Percentiles rank a stretch among this genome's conserved stretches.
These are phyloP conservation scores for Hypotaenidia philippensis DNA, from an alignment of 2,797 vertebrate genomes.

Conservation along the genomic window DNA sequence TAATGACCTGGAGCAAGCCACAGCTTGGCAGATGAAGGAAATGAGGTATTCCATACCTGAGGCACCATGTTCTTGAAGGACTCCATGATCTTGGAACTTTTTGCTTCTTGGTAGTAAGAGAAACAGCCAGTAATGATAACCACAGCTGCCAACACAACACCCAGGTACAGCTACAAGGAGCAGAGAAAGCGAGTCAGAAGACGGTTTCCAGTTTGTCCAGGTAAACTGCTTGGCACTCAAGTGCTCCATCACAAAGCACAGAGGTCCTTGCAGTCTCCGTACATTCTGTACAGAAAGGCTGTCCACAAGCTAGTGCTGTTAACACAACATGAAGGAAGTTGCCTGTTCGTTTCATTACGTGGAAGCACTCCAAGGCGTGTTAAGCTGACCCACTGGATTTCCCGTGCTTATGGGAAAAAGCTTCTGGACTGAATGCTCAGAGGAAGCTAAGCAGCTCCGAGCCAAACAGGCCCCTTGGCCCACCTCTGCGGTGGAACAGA, in stretches of 20 bases:
- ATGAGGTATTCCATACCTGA: slow-evolving; percentile 82
- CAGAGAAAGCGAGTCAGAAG: slow-evolving; percentile 41
- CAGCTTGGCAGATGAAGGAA: neutral
- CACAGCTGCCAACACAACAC: slow-evolving; percentile 92
- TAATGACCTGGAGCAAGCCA: neutral
- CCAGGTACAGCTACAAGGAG: slow-evolving; percentile 87
- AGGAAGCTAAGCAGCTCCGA: slow-evolving; percentile 31
- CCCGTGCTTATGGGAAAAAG: slow-evolving; percentile 24
- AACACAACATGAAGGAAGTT: slow-evolving; percentile 32
- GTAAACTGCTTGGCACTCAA: neutral
- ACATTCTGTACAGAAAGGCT: slow-evolving; percentile 11
- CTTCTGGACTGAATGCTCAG: slow-evolving; percentile 15
- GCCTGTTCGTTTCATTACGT: slow-evolving; percentile 34
- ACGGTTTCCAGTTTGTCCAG: neutral
- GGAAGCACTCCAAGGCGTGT: slow-evolving; percentile 31
- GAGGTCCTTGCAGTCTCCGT: slow-evolving; percentile 20
- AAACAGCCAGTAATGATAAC: slow-evolving; percentile 98
- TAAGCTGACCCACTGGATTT: slow-evolving; percentile 28
- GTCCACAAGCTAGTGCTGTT: neutral
- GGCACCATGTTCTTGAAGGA: slow-evolving; percentile 98
- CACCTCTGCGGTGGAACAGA: neutral
- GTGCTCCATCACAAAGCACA: neutral
- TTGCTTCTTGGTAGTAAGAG: slow-evolving; percentile 98
- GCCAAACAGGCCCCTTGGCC: neutral
- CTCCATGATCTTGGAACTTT: slow-evolving; percentile 98